Base-by-base conservation (phyloP, 2,888 invertebrate genomes). In the Drosophila demipolita region DNA sequence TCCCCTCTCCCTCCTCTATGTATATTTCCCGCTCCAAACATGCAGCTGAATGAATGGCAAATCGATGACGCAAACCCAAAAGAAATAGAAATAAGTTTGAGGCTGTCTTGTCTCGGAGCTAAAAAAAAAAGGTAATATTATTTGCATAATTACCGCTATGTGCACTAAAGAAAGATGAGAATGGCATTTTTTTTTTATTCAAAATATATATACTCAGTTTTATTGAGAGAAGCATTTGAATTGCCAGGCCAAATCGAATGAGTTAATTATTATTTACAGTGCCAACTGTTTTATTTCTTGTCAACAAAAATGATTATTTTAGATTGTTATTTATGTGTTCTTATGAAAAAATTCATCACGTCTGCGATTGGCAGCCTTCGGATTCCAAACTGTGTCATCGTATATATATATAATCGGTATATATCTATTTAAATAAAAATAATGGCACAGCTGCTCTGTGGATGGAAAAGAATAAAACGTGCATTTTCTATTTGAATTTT, bases 51-150 rank as follows among this genome's bases (percentile, higher is more conserved):
- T 74, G 70, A 80, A 80, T 66, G 64, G 36, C 58, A 49, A 32
- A 45, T 26, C 48, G 65, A 73, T 85, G 85, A 85, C 75, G 87
- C 66, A 87, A 85, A 26, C 58, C n/a, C 45, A 58, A 53, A 61
- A 9, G 17, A 20, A 32, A 54, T 48, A 38, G 15, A 61, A 69
- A 76, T 68, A 55, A 35, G 15, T 72, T 35, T 58, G 48, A 48
- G 72, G 49, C 57, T 66, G 67, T 59, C 80, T 65, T 82, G 76
- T 50, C 60, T 68, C 11, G 55, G 11, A 45, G 33, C 66, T 35
- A 70, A 65, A 64, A 78, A 61, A 64, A 70, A 78, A 73, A 20
- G 64, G 71, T 74, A 55, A 52, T 77, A 73, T 79, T 76, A 81
- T 84, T 73, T 73, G 72, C 75, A 83, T 83, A 84, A 85, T 83